Evolutionary conservation across 2,888 invertebrate genomes (phyloP), one percentile per base, ranked within the genome.

Genomic region (Lochmaea crataegi): DNA sequence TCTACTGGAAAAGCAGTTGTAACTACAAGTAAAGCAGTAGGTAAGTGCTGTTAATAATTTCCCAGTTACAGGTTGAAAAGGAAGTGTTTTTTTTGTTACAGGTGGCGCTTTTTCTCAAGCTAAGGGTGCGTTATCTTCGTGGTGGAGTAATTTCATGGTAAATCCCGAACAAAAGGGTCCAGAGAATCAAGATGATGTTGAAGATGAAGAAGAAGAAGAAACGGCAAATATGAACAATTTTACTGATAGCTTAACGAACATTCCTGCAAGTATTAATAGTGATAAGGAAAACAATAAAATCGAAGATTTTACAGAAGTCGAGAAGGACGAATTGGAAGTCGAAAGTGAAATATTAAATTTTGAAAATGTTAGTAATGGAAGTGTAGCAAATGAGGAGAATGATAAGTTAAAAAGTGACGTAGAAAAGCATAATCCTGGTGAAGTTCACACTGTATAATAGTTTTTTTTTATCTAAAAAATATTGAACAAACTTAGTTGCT

Each of bases 1-100:
- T 94, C 93, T 75, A 97, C 98, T 2, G 96, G 97, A 41, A 92
- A 96, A 82, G 97, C 95, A 42, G 96, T 98, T 65, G 95, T 92
- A 14, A 92, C 93, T 32, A 93, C 93, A 10, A 91, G 93, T 69
- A 92, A 92, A 87, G 93, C 91, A 80, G 93, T 94, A 68, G 92
- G 92, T 91, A 84, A 86, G 90, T 14, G 18, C 22, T 9, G 9
- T n/a, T 53, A 16, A 53, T 16, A 18, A 53, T n/a, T 53, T 42
- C 42, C 42, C 2, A 11, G 11, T 42, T 42, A 42, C 18, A 14
- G 53, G n/a, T 9, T 2, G 16, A 12, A n/a, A n/a, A 53, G 5
- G 4, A 32, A 5, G 26, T 26, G 2, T 3, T 58, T 58, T 58
- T 32, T 58, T 14, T 26, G 32, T 75, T 78, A 64, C 87, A 88